Evolutionary conservation across 1,140 invertebrate species (phyloP), one percentile per base, ranked within the genome.

Genomic region (Eupeodes corollae): DNA sequence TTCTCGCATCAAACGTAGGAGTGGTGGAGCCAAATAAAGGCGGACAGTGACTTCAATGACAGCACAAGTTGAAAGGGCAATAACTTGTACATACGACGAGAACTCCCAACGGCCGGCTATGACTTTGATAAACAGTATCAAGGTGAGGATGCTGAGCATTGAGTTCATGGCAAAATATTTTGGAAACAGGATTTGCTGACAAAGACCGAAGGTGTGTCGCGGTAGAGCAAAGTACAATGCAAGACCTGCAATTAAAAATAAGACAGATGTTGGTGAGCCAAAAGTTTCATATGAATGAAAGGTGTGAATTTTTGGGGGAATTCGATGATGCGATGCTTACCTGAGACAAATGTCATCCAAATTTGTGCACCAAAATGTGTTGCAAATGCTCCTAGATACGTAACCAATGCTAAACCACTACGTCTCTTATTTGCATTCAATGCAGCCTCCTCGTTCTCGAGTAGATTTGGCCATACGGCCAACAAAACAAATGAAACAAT

Each of bases 281-380:
- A 6, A 42, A 33, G 33, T 14, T 30, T 32, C 13, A 16, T n/a
- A 6, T n/a, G n/a, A 38, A 19, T 18, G 13, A 33, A 13, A 31
- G n/a, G 8, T n/a, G 35, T 26, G 37, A 33, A 26, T 19, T n/a
- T 15, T 16, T 26, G n/a, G 38, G 15, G 40, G 6, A 50, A 48
- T 26, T 39, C 14, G 49, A 26, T 45, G 46, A 51, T 19, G 30
- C 34, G 52, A 44, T 34, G 54, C 58, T 69, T 67, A 86, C 84
- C 84, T 53, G 86, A 89, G 21, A 90, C 77, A 58, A 89, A 85
- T 12, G 86, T 89, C 86, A 91, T 91, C 86, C 87, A 91, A 48
- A 89, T 79, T 69, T 89, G 86, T 10, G 84, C 74, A 14, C 87
- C 87, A 54, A 88, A 80, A 59, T 89, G 85, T 39, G 79, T 76